Conservation (phyloP, 2,113 vertebrate genomes). For the Crocuta crocuta region DNA sequence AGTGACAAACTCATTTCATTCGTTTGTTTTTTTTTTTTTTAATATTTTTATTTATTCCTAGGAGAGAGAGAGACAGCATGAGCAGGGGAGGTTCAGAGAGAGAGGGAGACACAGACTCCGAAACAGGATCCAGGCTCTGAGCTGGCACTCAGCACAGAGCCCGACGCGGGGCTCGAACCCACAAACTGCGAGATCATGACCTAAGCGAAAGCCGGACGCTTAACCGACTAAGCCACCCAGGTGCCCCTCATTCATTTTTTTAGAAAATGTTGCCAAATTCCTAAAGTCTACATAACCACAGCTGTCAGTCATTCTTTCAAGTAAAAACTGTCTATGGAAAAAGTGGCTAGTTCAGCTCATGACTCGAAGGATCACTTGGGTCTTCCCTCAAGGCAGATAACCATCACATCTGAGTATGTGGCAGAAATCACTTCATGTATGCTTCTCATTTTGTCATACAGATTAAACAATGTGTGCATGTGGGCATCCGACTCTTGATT, state of each 20-base stretch:
- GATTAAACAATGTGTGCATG: not conserved
- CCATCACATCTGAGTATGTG: not conserved
- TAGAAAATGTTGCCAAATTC: constrained; percentile 9
- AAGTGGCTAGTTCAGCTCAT: not conserved
- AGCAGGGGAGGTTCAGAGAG: no score
- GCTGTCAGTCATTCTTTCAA: constrained; percentile 4
- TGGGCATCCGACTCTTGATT: no score
- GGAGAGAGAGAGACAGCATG: no score
- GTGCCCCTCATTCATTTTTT: not conserved
- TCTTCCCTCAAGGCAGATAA: not conserved
- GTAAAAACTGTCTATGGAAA: not conserved
- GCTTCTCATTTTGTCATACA: not conserved
- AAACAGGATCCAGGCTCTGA: no score
- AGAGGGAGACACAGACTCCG: no score
- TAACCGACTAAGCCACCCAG: no score
- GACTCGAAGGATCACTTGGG: not conserved
- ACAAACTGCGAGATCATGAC: no score
- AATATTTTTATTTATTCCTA: no score
- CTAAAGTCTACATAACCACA: not conserved
- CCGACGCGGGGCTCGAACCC: no score
- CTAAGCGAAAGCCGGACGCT: no score
- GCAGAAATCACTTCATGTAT: not conserved
- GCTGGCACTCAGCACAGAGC: no score
- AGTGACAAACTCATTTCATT: not conserved
- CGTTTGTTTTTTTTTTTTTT: not conserved